phyloP scores from a whole-genome alignment of 2,113 vertebrate genomes.

The Chloropsis cyanopogon region DNA sequence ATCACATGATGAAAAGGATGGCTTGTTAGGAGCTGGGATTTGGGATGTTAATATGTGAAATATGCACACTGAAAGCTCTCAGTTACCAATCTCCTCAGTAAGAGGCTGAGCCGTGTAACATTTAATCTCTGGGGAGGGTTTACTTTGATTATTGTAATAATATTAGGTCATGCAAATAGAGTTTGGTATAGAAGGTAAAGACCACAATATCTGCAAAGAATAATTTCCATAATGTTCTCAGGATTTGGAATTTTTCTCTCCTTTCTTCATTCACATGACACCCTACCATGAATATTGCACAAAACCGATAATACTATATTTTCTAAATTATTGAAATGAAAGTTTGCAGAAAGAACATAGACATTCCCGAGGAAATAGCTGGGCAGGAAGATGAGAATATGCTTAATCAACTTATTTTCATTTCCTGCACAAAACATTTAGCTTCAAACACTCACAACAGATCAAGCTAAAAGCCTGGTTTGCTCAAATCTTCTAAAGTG shows the following conservation, averaged over 20 bases:
- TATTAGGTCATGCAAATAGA: neutral
- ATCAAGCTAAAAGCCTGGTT: neutral
- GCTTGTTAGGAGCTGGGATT: neutral
- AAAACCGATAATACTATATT: neutral
- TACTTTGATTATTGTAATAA: neutral
- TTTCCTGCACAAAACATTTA: neutral
- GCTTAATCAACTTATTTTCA: constrained; percentile 35
- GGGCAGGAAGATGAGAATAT: neutral
- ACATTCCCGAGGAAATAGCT: neutral
- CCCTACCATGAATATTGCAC: neutral
- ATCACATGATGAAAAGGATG: neutral
- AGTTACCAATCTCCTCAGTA: neutral
- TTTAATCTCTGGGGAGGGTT: neutral
- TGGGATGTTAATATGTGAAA: neutral
- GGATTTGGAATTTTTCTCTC: neutral
- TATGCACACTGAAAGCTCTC: neutral
- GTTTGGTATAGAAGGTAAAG: neutral
- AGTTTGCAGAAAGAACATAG: neutral
- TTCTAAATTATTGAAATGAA: neutral
- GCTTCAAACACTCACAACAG: neutral
- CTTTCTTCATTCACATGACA: neutral
- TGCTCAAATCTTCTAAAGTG: neutral
- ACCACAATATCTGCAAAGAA: neutral
- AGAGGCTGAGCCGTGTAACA: neutral
- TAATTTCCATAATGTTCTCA: neutral